A percentile compares a stretch with the other conserved stretches of the same genome.
Conservation (phyloP, 2,113 vertebrate genomes). For the Sturnus vulgaris region DNA sequence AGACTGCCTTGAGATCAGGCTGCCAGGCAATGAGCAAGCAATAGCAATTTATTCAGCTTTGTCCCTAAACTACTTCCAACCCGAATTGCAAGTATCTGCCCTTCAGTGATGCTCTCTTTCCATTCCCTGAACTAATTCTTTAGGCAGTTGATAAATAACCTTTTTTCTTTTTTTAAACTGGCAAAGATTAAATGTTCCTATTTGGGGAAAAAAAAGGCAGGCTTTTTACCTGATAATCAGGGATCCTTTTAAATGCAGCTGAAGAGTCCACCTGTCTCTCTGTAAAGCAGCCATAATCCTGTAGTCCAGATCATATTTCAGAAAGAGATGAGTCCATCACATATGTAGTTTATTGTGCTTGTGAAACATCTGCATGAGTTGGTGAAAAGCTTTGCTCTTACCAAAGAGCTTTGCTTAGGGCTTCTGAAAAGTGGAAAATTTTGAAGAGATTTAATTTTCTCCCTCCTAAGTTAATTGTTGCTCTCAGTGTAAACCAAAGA, state of each 20-base stretch:
- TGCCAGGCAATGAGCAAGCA: background rate
- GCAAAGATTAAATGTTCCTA: background rate
- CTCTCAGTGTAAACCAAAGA: background rate
- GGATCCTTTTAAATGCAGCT: background rate
- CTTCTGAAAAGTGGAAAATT: constrained; percentile 6
- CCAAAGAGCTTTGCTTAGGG: background rate
- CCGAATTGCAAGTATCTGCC: background rate
- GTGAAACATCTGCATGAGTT: background rate
- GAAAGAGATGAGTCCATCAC: background rate
- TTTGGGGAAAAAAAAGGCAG: background rate
- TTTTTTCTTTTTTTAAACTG: background rate
- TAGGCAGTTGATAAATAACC: background rate
- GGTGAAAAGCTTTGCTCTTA: background rate
- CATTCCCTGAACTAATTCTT: background rate
- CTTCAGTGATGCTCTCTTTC: background rate
- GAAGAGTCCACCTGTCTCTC: background rate
- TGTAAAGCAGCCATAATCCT: background rate
- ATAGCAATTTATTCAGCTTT: background rate
- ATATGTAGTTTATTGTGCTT: background rate
- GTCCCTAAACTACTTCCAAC: background rate
- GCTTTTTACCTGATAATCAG: background rate
- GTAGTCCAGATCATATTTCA: background rate
- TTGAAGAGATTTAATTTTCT: background rate
- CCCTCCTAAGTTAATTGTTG: background rate
- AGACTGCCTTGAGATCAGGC: background rate